Evolutionary conservation across 2,797 vertebrate genomes (phyloP).

Genomic region (Cossypha heuglini): DNA sequence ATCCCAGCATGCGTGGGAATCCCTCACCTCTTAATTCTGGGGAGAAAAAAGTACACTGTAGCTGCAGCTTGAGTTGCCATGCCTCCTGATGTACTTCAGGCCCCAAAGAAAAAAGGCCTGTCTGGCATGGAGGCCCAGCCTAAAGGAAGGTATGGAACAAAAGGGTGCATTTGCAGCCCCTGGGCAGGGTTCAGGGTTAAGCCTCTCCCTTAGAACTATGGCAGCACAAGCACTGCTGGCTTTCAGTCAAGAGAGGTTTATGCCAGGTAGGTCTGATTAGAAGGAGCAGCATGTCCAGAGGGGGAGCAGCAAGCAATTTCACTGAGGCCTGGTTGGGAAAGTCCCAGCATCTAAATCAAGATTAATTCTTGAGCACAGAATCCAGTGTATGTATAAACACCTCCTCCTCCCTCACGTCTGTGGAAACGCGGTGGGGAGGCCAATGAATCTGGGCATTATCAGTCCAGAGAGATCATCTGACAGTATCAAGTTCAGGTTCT

Average conservation of each 20-base stretch:
- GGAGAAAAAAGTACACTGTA: not conserved
- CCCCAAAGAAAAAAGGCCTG: not conserved
- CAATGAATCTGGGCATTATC: slow-evolving; percentile 37
- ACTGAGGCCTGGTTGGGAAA: slow-evolving; percentile 56
- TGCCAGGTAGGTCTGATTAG: slow-evolving; percentile 57
- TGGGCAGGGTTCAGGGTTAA: slow-evolving; percentile 8
- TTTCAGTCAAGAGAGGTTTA: slow-evolving; percentile 26
- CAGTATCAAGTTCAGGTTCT: slow-evolving; percentile 36
- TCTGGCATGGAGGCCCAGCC: not conserved
- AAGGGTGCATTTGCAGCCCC: not conserved
- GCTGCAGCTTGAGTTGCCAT: not conserved
- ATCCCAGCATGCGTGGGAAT: slow-evolving; percentile 10
- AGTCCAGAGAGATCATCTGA: slow-evolving; percentile 46
- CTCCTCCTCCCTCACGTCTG: slow-evolving; percentile 25
- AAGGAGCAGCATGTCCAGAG: slow-evolving; percentile 63
- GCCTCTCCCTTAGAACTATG: not conserved
- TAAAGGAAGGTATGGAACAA: not conserved
- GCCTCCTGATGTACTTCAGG: not conserved
- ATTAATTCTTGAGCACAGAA: slow-evolving; percentile 39
- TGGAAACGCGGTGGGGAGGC: not conserved
- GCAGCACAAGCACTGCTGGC: slow-evolving; percentile 4
- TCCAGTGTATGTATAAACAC: slow-evolving; percentile 44
- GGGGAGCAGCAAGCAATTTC: slow-evolving; percentile 55
- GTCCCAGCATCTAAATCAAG: slow-evolving; percentile 65
- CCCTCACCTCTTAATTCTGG: not conserved